phyloP scores from a whole-genome alignment of 2,888 invertebrate genomes.

The Aporophyla lueneburgensis region DNA sequence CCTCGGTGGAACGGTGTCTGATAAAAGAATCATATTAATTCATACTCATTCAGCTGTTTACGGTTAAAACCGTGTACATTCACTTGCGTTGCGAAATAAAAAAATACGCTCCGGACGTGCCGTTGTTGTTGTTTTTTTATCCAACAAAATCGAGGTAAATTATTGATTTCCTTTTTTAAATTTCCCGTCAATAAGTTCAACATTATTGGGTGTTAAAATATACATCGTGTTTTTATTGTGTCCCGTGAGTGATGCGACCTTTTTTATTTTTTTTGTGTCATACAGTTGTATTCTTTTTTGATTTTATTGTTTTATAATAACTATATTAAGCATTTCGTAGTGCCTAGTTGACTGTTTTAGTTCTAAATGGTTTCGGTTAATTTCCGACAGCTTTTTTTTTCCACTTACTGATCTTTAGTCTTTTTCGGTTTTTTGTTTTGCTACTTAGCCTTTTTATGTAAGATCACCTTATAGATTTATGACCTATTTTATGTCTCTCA shows the following conservation, averaged over 20 bases:
- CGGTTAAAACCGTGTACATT: conserved; percentile 64
- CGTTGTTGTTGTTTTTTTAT: conserved; percentile 39
- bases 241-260: neutral
- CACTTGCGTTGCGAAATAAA: conserved; percentile 54
- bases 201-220: conserved; percentile 43
- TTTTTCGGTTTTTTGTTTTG: neutral
- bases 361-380: too few relatives aligned
- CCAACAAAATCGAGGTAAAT: conserved; percentile 40
- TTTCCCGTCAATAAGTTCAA: conserved; percentile 55
- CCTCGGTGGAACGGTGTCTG: conserved; percentile 78
- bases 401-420: too few relatives aligned
- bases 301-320: neutral
- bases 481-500: neutral
- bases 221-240: conserved; percentile 15
- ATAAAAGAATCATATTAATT: conserved; percentile 84
- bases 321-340: neutral
- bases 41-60: conserved; percentile 73
- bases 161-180: conserved; percentile 55
- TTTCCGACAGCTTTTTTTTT: neutral
- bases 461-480: neutral
- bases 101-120: conserved; percentile 55
- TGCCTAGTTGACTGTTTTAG: neutral
- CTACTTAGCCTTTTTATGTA: neutral
- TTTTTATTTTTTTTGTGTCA: neutral
- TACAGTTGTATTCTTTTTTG: neutral